Percentiles rank a stretch among this genome's conserved stretches.
These are phyloP conservation scores for Selene dorsalis DNA, from an alignment of 2,797 vertebrate genomes.

Conservation along the genomic window DNA sequence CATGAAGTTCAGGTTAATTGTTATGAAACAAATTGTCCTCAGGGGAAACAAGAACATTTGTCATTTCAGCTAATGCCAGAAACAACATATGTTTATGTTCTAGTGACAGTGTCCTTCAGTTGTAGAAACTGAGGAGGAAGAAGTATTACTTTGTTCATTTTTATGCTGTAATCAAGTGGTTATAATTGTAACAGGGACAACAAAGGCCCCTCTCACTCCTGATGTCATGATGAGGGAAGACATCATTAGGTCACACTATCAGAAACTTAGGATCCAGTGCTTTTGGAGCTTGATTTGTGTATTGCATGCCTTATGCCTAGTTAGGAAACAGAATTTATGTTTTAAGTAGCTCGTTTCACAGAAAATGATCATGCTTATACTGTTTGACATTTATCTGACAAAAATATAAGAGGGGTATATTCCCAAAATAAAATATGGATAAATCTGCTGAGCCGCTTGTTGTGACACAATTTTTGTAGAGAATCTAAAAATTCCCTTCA, in stretches of 20 bases:
- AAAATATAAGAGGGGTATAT: background rate
- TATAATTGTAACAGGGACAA: background rate
- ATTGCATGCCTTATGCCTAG: background rate
- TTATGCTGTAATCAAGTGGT: background rate
- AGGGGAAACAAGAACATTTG: background rate
- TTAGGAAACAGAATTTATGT: background rate
- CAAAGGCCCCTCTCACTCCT: background rate
- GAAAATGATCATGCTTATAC: background rate
- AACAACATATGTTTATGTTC: background rate
- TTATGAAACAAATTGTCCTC: background rate
- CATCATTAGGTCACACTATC: background rate
- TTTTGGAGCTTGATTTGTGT: conserved; percentile 1
- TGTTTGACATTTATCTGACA: background rate
- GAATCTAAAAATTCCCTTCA: conserved; percentile 18
- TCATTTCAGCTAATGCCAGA: conserved; percentile 3
- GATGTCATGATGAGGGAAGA: background rate
- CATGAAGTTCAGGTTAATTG: background rate
- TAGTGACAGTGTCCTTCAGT: background rate
- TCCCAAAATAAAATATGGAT: conserved; percentile 2
- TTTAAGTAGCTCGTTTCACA: background rate
- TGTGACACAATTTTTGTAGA: background rate
- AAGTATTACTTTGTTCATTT: background rate
- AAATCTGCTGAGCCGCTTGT: background rate
- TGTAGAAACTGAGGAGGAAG: conserved; percentile 6
- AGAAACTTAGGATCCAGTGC: background rate